Evolutionary conservation across 1,140 invertebrate species (phyloP), one percentile per base, ranked within the genome.

Genomic region (Drosophila lowei): DNA sequence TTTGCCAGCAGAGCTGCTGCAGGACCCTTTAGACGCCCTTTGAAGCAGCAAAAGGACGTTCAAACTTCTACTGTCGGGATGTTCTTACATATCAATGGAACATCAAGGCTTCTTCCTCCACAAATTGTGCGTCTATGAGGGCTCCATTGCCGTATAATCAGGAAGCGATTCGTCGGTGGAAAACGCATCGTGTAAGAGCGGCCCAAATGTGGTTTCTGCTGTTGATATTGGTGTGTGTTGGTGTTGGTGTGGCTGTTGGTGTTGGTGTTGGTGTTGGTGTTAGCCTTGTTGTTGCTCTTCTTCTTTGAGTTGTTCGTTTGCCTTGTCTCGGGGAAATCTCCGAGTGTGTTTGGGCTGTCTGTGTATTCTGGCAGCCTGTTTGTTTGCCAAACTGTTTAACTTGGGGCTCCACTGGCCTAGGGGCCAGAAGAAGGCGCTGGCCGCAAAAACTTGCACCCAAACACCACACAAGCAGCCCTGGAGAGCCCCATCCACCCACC

Each of bases 361-460:
- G 77, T 68, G 44, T 74, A 55, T 71, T 78, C 55, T 56, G 72
- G 54, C 61, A 46, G 60, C 57, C 63, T 74, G 70, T 83, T 74
- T 77, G 80, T 72, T 67, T 74, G 65, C 72, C 71, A 52, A 66
- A 81, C 68, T 85, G 81, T 85, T 86, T 88, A 70, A 85, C 83
- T 85, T 86, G 83, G 68, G 54, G 6, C 48, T 6, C 48, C 8
- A 2, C 55, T 23, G 6, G 64, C 73, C 61, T 74, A 68, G 71
- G 74, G n/a, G 3, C 25, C 34, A 38, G 34, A 38, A 13, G 11
- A 38, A 38, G 34, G 34, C 34, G 34, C 41, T 55, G 54, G 59
- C 74, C 70, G 47, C 81, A 85, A 64, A 72, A 85, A 85, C 83
- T 86, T 81, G 47, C 50, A 55, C 34, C 56, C 73, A 52, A 54